These are phyloP conservation scores for Chaetodon trifasciatus DNA, from an alignment of 2,797 vertebrate genomes.

Conservation along the genomic window DNA sequence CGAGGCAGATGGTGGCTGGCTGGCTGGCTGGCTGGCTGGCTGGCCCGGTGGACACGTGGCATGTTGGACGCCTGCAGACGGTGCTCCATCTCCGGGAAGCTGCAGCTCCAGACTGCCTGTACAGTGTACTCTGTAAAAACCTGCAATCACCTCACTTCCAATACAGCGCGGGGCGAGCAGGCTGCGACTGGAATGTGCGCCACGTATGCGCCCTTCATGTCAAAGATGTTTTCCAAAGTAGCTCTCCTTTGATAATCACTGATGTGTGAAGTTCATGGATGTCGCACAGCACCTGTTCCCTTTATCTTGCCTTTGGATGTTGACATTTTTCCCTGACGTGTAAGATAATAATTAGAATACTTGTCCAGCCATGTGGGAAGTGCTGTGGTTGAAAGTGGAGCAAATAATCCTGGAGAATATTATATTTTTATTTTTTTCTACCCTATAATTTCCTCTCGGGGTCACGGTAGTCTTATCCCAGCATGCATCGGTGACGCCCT, in stretches of 20 bases:
- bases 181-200: constrained; percentile 73
- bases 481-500: constrained; percentile 28
- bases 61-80: constrained; percentile 59
- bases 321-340: constrained; percentile 63
- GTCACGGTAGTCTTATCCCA: constrained; percentile 40
- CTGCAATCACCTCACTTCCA: constrained; percentile 60
- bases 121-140: constrained; percentile 37
- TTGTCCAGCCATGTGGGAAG: constrained; percentile 10
- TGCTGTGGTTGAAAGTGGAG: constrained; percentile 20
- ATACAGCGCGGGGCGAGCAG: constrained; percentile 49
- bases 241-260: constrained; percentile 76
- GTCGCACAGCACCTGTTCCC: constrained; percentile 74
- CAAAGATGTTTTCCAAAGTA: constrained; percentile 72
- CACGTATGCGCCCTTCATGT: constrained; percentile 70
- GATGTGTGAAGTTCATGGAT: constrained; percentile 65
- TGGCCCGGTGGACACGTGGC: constrained; percentile 77
- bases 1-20: constrained; percentile 80
- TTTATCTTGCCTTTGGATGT: constrained; percentile 64
- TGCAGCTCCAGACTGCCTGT: constrained; percentile 35
- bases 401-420: constrained; percentile 27
- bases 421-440: constrained; percentile 37
- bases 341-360: constrained; percentile 60
- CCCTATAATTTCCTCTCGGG: constrained; percentile 55
- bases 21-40: constrained; percentile 46
- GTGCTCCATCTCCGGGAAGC: constrained; percentile 47